Evolutionary conservation across 2,113 vertebrate species (phyloP).

Genomic region (Mellivora capensis): DNA sequence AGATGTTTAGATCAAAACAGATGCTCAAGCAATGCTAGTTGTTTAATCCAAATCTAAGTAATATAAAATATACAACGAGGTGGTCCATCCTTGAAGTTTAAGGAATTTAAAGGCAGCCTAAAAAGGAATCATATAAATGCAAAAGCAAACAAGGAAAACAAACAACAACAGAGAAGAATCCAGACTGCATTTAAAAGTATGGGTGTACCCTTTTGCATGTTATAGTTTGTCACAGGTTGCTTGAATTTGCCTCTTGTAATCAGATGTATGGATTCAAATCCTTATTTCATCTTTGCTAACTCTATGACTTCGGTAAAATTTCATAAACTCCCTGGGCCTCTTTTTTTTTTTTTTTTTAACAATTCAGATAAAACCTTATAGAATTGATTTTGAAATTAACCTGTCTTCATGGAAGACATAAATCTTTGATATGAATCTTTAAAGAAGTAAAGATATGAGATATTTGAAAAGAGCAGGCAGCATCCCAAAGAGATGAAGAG

Average conservation of each 20-base stretch:
- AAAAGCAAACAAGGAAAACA: neutral
- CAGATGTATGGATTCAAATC: neutral
- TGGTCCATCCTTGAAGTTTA: neutral
- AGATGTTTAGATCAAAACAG: neutral
- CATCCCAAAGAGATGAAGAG: neutral
- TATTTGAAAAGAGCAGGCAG: neutral
- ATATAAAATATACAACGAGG: neutral
- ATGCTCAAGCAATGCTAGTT: neutral
- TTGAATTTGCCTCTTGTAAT: neutral
- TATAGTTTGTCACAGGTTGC: neutral
- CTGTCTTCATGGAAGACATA: neutral
- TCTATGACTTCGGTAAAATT: neutral
- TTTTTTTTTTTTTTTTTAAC: neutral
- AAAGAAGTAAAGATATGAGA: neutral
- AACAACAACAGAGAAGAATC: neutral
- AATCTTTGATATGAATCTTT: neutral
- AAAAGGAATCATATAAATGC: neutral
- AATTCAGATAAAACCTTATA: neutral
- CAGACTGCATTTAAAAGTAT: neutral
- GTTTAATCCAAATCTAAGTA: neutral
- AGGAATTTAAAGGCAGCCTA: neutral
- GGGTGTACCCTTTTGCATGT: neutral
- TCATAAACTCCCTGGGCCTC: neutral
- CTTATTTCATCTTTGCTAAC: neutral
- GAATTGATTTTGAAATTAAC: neutral